Conservation (phyloP, 2,797 vertebrate genomes). For the Coccyzus lansbergi region DNA sequence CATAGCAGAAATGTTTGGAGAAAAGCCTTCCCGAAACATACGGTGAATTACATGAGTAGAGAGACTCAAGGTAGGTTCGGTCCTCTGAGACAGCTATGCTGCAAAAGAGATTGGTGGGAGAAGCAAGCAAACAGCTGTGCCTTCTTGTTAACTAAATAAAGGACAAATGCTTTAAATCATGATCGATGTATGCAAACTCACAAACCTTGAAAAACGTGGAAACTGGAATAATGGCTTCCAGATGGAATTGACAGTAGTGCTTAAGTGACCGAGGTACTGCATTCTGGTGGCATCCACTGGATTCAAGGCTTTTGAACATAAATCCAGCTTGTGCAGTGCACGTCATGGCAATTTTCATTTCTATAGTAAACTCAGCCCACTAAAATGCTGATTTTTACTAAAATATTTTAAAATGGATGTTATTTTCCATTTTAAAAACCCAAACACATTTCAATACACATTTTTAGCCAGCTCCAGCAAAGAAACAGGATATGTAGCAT, state of each 20-base stretch:
- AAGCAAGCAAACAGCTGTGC: constrained; percentile 62
- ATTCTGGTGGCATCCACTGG: background rate
- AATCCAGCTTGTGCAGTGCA: background rate
- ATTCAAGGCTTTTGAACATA: background rate
- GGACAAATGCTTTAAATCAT: constrained; percentile 57
- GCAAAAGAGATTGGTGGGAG: constrained; percentile 28
- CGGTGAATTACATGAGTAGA: background rate
- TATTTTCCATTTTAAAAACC: background rate
- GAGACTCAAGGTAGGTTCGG: constrained; percentile 23
- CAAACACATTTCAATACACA: background rate
- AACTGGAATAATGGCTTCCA: constrained; percentile 10
- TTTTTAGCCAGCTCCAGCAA: constrained; percentile 16
- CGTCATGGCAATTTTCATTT: background rate
- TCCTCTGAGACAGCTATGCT: constrained; percentile 17
- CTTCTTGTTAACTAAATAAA: constrained; percentile 58
- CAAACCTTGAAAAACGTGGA: constrained; percentile 16
- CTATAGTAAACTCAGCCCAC: background rate
- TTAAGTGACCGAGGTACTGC: background rate
- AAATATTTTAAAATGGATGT: background rate
- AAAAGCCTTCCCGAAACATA: constrained; percentile 50
- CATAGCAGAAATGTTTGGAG: background rate
- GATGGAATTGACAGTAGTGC: background rate
- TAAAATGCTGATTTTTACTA: background rate
- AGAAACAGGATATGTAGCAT: constrained; percentile 22
- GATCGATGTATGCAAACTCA: background rate